phyloP scores from a whole-genome alignment of 2,113 vertebrate genomes.

The Suricata suricatta region DNA sequence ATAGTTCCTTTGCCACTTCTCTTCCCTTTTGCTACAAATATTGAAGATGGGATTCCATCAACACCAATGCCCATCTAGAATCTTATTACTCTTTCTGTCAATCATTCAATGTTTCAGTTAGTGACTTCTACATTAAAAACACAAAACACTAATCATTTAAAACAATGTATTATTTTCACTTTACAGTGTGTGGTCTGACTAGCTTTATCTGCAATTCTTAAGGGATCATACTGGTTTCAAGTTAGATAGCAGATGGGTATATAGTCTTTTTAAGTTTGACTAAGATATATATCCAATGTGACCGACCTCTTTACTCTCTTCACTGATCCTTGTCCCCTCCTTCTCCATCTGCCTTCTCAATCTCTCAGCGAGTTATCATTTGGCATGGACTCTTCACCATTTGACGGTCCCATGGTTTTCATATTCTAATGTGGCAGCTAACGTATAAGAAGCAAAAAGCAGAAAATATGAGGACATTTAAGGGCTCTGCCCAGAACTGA shows the following conservation, averaged over 20 bases:
- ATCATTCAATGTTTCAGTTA: not conserved
- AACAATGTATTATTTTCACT: not conserved
- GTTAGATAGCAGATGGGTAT: not conserved
- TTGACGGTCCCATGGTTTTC: not conserved
- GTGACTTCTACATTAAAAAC: not conserved
- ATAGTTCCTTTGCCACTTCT: not conserved
- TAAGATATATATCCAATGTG: not conserved
- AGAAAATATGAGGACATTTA: not conserved
- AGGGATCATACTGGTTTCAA: not conserved
- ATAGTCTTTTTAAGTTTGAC: not conserved
- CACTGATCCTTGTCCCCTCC: not conserved
- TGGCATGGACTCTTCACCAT: not conserved
- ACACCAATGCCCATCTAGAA: not conserved
- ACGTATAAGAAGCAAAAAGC: not conserved
- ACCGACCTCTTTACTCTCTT: not conserved
- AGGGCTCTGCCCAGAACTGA: not conserved
- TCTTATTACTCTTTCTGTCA: not conserved
- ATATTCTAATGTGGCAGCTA: not conserved
- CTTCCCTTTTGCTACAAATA: not conserved
- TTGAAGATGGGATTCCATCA: not conserved
- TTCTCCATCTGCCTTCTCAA: not conserved
- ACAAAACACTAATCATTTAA: not conserved
- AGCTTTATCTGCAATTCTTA: not conserved
- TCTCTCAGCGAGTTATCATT: not conserved
- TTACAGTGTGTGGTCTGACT: not conserved